A percentile compares a stretch with the other conserved stretches of the same genome.
Conservation (phyloP, 2,797 vertebrate species). For the Scarus forsteni region DNA sequence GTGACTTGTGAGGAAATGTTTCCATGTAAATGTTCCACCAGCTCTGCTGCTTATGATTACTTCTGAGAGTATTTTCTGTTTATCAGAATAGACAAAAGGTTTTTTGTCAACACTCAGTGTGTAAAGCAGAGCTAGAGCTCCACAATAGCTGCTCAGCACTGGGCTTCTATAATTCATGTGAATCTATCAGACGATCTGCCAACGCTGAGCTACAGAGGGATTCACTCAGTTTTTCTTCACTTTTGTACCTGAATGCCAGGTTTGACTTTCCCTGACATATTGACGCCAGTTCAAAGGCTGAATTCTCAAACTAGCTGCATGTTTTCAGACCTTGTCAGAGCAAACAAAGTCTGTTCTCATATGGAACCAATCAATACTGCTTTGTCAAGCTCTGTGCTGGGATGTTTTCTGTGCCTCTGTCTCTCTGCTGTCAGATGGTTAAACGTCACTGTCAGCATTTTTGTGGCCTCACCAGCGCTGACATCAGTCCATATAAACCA, state of each 20-base stretch:
- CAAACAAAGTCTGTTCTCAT: conserved; percentile 29
- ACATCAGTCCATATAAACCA: conserved; percentile 54
- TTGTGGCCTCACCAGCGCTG: conserved; percentile 35
- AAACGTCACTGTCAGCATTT: conserved; percentile 61
- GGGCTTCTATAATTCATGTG: conserved; percentile 34
- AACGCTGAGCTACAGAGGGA: conserved; percentile 26
- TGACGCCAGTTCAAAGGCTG: conserved; percentile 30
- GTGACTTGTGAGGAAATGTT: conserved; percentile 5
- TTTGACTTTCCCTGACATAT: conserved; percentile 44
- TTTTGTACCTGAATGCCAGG: conserved; percentile 11
- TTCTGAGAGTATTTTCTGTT: conserved; percentile 12
- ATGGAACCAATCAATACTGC: conserved; percentile 31
- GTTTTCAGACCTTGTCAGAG: conserved; percentile 25
- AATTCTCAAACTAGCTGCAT: conserved; percentile 10
- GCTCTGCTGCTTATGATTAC: conserved; percentile 2
- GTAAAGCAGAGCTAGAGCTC: conserved; percentile 22
- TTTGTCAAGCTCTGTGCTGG: conserved; percentile 24
- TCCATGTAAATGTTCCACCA: conserved; percentile 6
- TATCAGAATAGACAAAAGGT: conserved; percentile 14
- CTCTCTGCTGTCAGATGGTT: conserved; percentile 56
- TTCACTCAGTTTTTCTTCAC: background rate
- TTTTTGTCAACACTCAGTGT: conserved; percentile 4
- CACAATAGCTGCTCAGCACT: conserved; percentile 1
- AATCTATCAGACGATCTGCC: conserved; percentile 40
- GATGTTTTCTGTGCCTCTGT: conserved; percentile 33